These are phyloP conservation scores for Ephestia elutella DNA, from an alignment of 1,140 invertebrate species.

Conservation along the genomic window DNA sequence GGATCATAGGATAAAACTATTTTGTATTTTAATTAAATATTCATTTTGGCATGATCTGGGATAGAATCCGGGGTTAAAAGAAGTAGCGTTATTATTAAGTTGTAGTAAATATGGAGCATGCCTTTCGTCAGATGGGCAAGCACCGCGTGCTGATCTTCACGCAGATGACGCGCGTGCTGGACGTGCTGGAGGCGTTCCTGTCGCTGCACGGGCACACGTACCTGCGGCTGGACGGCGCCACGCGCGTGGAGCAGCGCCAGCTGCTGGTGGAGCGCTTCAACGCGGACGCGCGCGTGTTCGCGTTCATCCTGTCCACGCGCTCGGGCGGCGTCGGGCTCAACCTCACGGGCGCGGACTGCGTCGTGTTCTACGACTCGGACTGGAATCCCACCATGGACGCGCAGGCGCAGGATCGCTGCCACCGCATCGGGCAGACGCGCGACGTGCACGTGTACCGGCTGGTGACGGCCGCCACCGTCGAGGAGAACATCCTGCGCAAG, in stretches of 20 bases:
- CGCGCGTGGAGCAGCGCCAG: slow-evolving; percentile 95
- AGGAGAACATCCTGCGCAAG: slow-evolving; percentile 99
- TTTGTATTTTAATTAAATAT: too few relatives aligned
- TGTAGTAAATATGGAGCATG: background rate
- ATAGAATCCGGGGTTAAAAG: too few relatives aligned
- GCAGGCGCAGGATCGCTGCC: slow-evolving; percentile 98
- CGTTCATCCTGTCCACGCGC: slow-evolving; percentile 97
- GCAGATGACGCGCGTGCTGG: slow-evolving; percentile 99
- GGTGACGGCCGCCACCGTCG: slow-evolving; percentile 97
- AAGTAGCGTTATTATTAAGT: too few relatives aligned
- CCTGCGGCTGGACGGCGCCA: slow-evolving; percentile 97
- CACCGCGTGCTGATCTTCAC: slow-evolving; percentile 98
- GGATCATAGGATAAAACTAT: too few relatives aligned
- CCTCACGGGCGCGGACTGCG: slow-evolving; percentile 98
- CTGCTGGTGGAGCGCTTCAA: slow-evolving; percentile 99
- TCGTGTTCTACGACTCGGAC: slow-evolving; percentile 99
- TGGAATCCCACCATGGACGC: slow-evolving; percentile 99
- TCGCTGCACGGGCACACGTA: slow-evolving; percentile 98
- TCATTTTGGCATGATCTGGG: too few relatives aligned
- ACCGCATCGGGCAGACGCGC: slow-evolving; percentile 98
- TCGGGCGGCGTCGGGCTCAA: slow-evolving; percentile 99
- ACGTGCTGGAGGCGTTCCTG: slow-evolving; percentile 97
- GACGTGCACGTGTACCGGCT: slow-evolving; percentile 99
- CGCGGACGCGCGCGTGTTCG: slow-evolving; percentile 94
- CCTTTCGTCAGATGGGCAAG: slow-evolving; percentile 75